Evolutionary conservation across 1,140 invertebrate genomes (phyloP).

Genomic region (Liolophura sinensis): DNA sequence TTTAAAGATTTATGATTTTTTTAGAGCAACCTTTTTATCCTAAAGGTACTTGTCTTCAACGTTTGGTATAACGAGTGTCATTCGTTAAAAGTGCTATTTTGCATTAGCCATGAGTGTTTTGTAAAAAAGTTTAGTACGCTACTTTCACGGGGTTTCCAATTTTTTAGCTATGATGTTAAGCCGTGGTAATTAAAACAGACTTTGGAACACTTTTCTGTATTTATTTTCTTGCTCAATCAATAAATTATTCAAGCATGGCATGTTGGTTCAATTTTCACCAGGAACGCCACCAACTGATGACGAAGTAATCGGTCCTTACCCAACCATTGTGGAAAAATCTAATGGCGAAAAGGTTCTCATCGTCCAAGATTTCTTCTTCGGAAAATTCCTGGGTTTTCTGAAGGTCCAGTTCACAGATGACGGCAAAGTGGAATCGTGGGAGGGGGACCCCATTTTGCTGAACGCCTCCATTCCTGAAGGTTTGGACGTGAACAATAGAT

Average conservation of each 20-base stretch:
- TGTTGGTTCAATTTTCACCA: neutral
- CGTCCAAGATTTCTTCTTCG: conserved; percentile 88
- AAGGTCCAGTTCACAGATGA: conserved; percentile 71
- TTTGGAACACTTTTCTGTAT: neutral
- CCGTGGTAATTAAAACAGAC: neutral
- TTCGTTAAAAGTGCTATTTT: too few relatives aligned
- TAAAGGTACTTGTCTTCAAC: too few relatives aligned
- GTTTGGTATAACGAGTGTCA: too few relatives aligned
- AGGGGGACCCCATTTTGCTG: conserved; percentile 79
- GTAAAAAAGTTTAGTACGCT: too few relatives aligned
- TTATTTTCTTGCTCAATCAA: neutral
- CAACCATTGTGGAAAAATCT: conserved; percentile 71
- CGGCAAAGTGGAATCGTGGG: conserved; percentile 70
- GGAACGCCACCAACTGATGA: conserved; percentile 68
- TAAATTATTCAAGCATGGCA: neutral
- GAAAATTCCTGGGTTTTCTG: conserved; percentile 85
- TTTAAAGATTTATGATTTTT: too few relatives aligned
- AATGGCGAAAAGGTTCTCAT: conserved; percentile 77
- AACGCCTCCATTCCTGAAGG: conserved; percentile 62
- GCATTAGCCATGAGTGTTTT: too few relatives aligned
- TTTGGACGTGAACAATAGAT: neutral
- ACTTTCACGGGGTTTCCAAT: too few relatives aligned
- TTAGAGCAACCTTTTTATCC: too few relatives aligned
- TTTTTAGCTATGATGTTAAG: too few relatives aligned
- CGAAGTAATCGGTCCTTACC: conserved; percentile 74